Conservation (phyloP, 2,113 vertebrate genomes). For the Ptyas mucosa region DNA sequence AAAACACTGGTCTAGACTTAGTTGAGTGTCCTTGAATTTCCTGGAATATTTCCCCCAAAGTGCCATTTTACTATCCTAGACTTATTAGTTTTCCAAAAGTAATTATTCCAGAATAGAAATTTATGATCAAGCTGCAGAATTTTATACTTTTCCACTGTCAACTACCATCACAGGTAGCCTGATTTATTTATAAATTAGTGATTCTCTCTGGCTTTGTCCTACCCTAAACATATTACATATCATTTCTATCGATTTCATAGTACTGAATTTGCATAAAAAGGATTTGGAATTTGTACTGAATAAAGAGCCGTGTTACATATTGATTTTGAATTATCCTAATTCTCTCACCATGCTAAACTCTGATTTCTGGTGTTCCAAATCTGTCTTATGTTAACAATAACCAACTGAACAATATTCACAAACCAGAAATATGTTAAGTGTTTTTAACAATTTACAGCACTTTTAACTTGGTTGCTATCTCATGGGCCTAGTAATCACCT, state of each 20-base stretch:
- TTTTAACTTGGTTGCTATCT: not conserved
- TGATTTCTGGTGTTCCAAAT: not conserved
- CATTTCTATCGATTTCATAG: not conserved
- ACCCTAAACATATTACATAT: not conserved
- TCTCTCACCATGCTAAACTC: not conserved
- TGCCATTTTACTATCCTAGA: not conserved
- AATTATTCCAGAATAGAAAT: not conserved
- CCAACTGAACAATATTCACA: not conserved
- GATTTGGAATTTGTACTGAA: not conserved
- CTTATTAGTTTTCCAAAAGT: not conserved
- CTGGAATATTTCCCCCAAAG: not conserved
- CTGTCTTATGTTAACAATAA: not conserved
- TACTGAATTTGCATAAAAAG: not conserved
- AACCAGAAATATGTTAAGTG: not conserved
- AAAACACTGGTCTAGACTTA: not conserved
- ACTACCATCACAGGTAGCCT: not conserved
- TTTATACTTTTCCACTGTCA: not conserved
- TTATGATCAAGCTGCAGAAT: not conserved
- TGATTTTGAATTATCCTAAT: not conserved
- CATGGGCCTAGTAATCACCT: not conserved
- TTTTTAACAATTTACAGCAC: not conserved
- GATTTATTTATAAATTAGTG: not conserved
- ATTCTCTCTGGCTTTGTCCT: not conserved
- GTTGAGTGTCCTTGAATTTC: not conserved
- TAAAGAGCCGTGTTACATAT: not conserved